phyloP scores from a whole-genome alignment of 2,888 invertebrate genomes.

The Drosophila merina region DNA sequence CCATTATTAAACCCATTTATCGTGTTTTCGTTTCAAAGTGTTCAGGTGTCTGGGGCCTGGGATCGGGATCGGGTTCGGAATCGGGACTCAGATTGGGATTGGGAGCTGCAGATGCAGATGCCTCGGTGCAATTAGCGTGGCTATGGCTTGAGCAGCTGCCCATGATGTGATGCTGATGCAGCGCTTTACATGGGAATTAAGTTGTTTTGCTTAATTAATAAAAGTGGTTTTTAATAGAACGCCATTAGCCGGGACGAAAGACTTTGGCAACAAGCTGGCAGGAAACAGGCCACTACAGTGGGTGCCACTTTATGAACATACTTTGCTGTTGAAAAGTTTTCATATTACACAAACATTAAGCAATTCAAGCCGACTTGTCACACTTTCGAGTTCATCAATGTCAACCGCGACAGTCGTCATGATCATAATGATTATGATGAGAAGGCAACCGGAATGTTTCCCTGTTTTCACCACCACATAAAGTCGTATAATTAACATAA shows the following conservation, averaged over 20 bases:
- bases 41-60: constrained; percentile 40
- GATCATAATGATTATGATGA: constrained; percentile 49
- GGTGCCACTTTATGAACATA: constrained; percentile 2
- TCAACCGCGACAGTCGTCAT: constrained; percentile 36
- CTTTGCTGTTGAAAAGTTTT: constrained; percentile 15
- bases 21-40: constrained; percentile 68
- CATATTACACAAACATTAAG: constrained; percentile 19
- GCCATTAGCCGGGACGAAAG: constrained; percentile 62
- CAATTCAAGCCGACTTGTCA: constrained; percentile 52
- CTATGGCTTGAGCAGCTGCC: constrained; percentile 67
- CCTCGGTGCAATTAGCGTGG: constrained; percentile 65
- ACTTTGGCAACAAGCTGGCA: constrained; percentile 53
- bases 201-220: constrained; percentile 78
- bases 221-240: constrained; percentile 78
- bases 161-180: constrained; percentile 74
- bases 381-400: constrained; percentile 69
- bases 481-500: constrained; percentile 79
- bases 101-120: constrained; percentile 50
- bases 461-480: constrained; percentile 69
- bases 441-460: constrained; percentile 46
- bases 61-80: constrained; percentile 50
- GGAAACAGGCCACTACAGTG: constrained; percentile 2
- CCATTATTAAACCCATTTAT: constrained; percentile 81
- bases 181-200: constrained; percentile 76
- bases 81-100: constrained; percentile 33